phyloP scores from a whole-genome alignment of 2,113 vertebrate genomes.

The Pycnonotus jocosus region DNA sequence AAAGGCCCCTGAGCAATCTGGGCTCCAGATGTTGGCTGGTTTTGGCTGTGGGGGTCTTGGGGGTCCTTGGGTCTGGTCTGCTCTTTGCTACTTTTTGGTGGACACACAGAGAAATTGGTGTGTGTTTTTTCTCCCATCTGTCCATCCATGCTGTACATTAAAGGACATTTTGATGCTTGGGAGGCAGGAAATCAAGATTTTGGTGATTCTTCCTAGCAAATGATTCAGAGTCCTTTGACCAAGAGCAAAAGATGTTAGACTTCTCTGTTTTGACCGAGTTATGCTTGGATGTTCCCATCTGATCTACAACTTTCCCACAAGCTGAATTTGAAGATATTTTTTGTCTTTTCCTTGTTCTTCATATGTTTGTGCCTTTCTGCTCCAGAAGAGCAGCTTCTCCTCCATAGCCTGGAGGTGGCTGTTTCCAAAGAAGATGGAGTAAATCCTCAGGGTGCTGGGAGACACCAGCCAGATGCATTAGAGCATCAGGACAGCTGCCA shows the following conservation, averaged over 20 bases:
- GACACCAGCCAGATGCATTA: neutral
- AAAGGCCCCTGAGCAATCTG: neutral
- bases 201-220: neutral
- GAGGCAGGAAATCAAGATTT: neutral
- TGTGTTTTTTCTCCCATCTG: neutral
- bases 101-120: fast-evolving
- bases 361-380: neutral
- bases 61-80: neutral
- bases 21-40: conserved; percentile 16
- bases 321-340: neutral
- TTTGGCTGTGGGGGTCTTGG: neutral
- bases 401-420: neutral
- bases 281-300: neutral
- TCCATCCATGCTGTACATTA: neutral
- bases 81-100: neutral
- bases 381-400: neutral
- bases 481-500: neutral
- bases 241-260: neutral
- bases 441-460: neutral
- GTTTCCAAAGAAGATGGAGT: neutral
- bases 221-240: neutral
- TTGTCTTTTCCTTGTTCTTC: neutral
- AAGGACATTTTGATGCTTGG: neutral
- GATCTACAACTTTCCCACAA: neutral
- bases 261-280: neutral